Base-by-base conservation (phyloP, 2,113 vertebrate species). In the Ptilonorhynchus violaceus region DNA sequence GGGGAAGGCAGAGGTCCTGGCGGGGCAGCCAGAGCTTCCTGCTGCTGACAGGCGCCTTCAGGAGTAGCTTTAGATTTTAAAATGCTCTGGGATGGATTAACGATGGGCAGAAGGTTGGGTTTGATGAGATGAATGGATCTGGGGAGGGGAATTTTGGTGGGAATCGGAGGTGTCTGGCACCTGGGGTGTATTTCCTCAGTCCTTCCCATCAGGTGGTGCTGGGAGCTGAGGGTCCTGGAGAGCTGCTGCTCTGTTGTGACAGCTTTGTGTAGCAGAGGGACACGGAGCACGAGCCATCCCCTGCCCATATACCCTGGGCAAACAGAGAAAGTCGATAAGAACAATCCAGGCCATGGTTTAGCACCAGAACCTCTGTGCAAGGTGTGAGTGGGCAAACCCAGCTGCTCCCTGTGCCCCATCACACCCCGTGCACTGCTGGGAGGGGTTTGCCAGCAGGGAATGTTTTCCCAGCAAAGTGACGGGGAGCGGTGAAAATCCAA, bases 251-350 rank as follows among this genome's bases (percentile, higher is more conserved):
- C 44, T 25, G 49, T 24, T 0, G 0, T 35, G 55, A 46, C 31
- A 89, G 69, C 37, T 89, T 46, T 31, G n/a, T 19, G 62, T 27
- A 5, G 33, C 21, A 39, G 49, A 74, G 55, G 50, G 41, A 25
- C 50, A 21, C n/a, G 64, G 17, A 42, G 7, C 7, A 6, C 0
- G 1, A 88, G 44, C 7, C 1, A 2, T 28, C 4, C 17, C 69
- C 33, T 37, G 39, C 19, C 1, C 2, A 23, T 2, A 46, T 10
- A 21, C 23, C 41, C 75, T 66, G 58, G 90, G 28, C 63, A 92
- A 50, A 62, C 5, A 68, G 62, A 33, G 50, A 27, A 21, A 41
- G 30, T 42, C 78, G 23, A 1, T 8, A 20, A 35, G 42, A 84
- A 33, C 2, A n/a, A 46, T 2, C 19, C 33, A 82, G 49, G 46